Percentiles rank a stretch among this genome's conserved stretches.
These are phyloP conservation scores for Xenus cinereus DNA, from an alignment of 2,113 vertebrate genomes.

Conservation along the genomic window DNA sequence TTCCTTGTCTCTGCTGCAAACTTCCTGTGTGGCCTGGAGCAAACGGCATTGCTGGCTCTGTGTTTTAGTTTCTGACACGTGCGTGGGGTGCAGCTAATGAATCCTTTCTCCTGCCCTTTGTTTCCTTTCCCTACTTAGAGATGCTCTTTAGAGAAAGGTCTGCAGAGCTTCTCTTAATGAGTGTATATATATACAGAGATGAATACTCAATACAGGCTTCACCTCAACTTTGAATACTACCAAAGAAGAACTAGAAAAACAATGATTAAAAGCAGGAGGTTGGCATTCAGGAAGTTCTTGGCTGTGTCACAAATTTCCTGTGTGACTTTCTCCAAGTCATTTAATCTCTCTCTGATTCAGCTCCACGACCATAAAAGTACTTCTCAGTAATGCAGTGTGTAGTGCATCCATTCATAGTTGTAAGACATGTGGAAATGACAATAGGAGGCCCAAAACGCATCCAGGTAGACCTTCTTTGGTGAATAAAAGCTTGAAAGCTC, in stretches of 20 bases:
- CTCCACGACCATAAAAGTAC: neutral
- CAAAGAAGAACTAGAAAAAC: neutral
- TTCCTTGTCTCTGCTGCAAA: slow-evolving; percentile 11
- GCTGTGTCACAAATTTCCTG: slow-evolving; percentile 21
- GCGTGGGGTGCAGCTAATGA: neutral
- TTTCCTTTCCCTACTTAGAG: neutral
- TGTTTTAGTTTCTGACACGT: slow-evolving; percentile 9
- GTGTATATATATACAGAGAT: neutral
- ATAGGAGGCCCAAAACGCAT: neutral
- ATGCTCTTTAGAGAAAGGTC: neutral
- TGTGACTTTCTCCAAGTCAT: slow-evolving; percentile 7
- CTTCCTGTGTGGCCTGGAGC: slow-evolving; percentile 57
- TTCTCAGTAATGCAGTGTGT: neutral
- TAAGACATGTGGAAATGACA: neutral
- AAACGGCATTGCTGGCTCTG: neutral
- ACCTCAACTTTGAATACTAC: neutral
- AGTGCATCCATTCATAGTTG: neutral
- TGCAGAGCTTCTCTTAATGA: neutral
- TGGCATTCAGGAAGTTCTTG: slow-evolving; percentile 45
- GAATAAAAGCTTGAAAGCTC: neutral
- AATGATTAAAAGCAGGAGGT: slow-evolving; percentile 16
- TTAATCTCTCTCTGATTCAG: slow-evolving; percentile 19
- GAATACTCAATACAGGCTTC: neutral
- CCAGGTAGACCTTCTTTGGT: neutral
- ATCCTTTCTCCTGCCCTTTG: slow-evolving; percentile 7